Conservation (phyloP, 2,797 vertebrate genomes). For the Babyrousa celebensis region DNA sequence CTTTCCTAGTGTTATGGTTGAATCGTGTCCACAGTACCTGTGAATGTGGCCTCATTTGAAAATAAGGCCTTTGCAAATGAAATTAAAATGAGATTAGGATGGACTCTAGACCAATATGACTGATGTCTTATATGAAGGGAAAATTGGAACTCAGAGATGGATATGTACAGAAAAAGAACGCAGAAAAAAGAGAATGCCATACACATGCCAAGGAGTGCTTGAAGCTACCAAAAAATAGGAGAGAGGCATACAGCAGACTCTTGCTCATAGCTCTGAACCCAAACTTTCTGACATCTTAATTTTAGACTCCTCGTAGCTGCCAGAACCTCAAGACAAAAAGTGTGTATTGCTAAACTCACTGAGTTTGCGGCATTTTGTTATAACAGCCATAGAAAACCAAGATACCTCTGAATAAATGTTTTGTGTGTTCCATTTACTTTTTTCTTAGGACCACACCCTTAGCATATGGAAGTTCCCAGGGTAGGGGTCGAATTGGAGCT, state of each 20-base stretch:
- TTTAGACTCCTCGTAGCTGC: not conserved
- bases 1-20: not conserved
- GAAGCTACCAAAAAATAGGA: not conserved
- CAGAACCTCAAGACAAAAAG: not conserved
- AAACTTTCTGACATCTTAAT: not conserved
- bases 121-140: not conserved
- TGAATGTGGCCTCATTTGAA: not conserved
- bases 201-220: not conserved
- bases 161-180: not conserved
- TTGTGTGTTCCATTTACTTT: not conserved
- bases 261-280: not conserved
- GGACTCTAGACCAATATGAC: not conserved
- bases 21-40: not conserved
- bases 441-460: too few relatives aligned
- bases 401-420: not conserved
- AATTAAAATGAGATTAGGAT: not conserved
- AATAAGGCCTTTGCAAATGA: not conserved
- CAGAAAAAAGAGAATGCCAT: not conserved
- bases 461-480: too few relatives aligned
- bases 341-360: not conserved
- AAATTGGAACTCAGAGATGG: not conserved
- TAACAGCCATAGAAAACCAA: not conserved
- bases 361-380: slow-evolving; percentile 24
- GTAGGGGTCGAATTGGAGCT: too few relatives aligned
- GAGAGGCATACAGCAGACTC: not conserved